Evolutionary conservation across 2,888 invertebrate species (phyloP), one percentile per base, ranked within the genome.

Genomic region (Gymnoscelis rufifasciata): DNA sequence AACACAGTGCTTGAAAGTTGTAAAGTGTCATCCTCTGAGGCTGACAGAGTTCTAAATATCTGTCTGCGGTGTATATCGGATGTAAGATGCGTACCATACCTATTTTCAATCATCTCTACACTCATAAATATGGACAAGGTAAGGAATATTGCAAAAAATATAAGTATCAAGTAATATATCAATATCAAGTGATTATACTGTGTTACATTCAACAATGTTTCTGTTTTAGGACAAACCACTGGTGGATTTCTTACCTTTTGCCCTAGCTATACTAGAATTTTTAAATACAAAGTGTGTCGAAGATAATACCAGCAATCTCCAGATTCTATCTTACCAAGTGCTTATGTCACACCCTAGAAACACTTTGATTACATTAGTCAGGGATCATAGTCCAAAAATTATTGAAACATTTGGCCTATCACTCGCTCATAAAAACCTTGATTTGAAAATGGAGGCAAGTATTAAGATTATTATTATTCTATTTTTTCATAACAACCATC

Each of bases 321-420:
- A 29, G 35, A 30, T 8, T 11, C 28, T 51, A 15, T 24, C 43
- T 11, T 28, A 44, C 2, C 38, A 47, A 44, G 23, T 69, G 11
- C 47, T 83, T 1, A 26, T 67, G n/a, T 59, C 57, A n/a, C 80
- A 69, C 47, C 79, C 86, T 23, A 60, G 70, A 40, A 56, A 68
- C 27, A 63, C 62, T 12, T 57, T 78, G 1, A 50, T 61, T 26
- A 52, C 54, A 8, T 37, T 72, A 5, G 64, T 58, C 1, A 55
- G 54, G 4, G 42, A 59, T 1, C 60, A 77, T 28, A 47, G 57
- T 31, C 35, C 51, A 19, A 64, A 69, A 40, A 38, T 83, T 2
- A 54, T 71, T 38, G 68, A 74, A 49, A 45, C 77, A 11, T 57
- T 76, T 14, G 54, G 61, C 38, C 45, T 66, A n/a, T 24, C 31